Evolutionary conservation across 1,140 invertebrate species (phyloP).

Genomic region (Caerostris extrusa): DNA sequence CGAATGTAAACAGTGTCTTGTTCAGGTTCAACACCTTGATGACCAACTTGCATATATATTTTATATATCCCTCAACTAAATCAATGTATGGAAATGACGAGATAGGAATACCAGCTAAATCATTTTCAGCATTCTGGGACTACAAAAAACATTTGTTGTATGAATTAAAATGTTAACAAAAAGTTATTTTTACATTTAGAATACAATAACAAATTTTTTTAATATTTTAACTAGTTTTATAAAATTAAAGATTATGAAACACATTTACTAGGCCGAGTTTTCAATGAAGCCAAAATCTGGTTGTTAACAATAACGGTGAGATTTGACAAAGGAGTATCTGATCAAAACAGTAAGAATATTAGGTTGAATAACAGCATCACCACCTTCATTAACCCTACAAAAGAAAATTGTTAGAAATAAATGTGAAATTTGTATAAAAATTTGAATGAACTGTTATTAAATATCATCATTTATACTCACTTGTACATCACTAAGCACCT

Average conservation of each 20-base stretch:
- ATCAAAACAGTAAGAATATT: conserved; percentile 67
- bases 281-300: conserved; percentile 74
- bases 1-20: conserved; percentile 80
- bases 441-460: not conserved
- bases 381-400: conserved; percentile 75
- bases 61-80: conserved; percentile 79
- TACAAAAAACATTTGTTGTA: conserved; percentile 25
- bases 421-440: not conserved
- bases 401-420: not conserved
- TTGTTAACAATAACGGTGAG: conserved; percentile 49
- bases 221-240: not conserved
- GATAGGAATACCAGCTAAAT: conserved; percentile 53
- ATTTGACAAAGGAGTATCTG: conserved; percentile 58
- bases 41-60: conserved; percentile 80
- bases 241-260: not conserved
- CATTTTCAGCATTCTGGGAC: conserved; percentile 61
- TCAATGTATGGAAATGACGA: conserved; percentile 80
- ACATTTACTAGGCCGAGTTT: conserved; percentile 62
- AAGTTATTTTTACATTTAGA: too few species aligned
- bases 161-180: not conserved
- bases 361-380: conserved; percentile 52
- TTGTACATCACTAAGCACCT: conserved; percentile 62
- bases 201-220: too few species aligned
- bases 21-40: conserved; percentile 80
- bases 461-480: not conserved